phyloP scores from a whole-genome alignment of 1,140 invertebrate genomes.

The Yoshiicerus persimilis region DNA sequence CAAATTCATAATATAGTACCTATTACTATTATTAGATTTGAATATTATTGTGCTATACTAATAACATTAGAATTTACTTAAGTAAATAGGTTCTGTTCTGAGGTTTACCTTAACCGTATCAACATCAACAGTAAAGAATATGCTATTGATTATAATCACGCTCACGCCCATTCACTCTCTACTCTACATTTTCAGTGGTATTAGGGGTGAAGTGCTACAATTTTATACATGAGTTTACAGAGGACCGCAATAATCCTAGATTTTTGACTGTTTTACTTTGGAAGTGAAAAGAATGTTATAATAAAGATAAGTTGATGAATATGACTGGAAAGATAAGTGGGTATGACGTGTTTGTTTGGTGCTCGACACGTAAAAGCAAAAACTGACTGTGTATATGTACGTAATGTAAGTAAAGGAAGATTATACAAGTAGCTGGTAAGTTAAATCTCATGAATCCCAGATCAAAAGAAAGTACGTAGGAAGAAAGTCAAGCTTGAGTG shows the following conservation, averaged over 20 bases:
- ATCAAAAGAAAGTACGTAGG: slow-evolving; percentile 19
- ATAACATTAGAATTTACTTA: background rate
- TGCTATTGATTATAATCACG: too few relatives aligned
- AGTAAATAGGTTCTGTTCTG: background rate
- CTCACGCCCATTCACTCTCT: too few relatives aligned
- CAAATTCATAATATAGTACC: background rate
- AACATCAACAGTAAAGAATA: background rate
- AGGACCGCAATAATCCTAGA: background rate
- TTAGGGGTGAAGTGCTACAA: too few relatives aligned
- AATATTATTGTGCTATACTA: background rate
- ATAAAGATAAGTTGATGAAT: background rate
- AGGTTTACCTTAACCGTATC: background rate
- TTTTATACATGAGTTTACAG: too few relatives aligned
- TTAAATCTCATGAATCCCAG: slow-evolving; percentile 31
- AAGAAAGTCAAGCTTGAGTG: slow-evolving; percentile 15
- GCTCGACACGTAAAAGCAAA: background rate
- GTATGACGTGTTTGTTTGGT: background rate
- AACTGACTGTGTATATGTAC: background rate
- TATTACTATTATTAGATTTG: background rate
- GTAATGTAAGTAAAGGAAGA: background rate
- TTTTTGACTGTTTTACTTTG: background rate
- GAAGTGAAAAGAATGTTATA: background rate
- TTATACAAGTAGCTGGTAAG: background rate
- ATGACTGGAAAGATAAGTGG: background rate
- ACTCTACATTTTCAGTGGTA: too few relatives aligned